A percentile compares a stretch with the other conserved stretches of the same genome.
Conservation (phyloP, 2,888 invertebrate species). For the Conus canariensis region DNA sequence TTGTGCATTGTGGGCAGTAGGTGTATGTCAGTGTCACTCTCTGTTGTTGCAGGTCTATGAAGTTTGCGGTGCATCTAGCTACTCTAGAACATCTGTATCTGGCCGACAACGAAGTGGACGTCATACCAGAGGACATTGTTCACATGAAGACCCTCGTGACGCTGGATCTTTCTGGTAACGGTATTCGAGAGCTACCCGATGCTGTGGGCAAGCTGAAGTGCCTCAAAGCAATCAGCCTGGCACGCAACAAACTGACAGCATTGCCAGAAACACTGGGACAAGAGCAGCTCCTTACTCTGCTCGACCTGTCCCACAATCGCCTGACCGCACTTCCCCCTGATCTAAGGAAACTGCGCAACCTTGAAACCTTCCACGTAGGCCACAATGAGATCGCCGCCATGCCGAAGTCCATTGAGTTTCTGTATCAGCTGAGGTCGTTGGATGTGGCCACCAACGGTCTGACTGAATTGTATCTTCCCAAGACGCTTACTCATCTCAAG, state of each 20-base stretch:
- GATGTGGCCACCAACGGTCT: constrained; percentile 72
- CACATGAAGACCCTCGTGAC: constrained; percentile 71
- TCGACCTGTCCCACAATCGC: constrained; percentile 72
- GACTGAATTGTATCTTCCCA: constrained; percentile 71
- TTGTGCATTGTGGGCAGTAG: no score
- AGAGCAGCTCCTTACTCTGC: constrained; percentile 67
- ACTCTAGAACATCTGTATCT: constrained; percentile 67
- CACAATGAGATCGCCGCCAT: constrained; percentile 72
- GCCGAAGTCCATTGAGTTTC: constrained; percentile 71
- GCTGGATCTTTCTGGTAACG: constrained; percentile 72
- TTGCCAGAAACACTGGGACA: constrained; percentile 68
- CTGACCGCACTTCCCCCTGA: constrained; percentile 69
- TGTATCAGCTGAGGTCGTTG: constrained; percentile 68
- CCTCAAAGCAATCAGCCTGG: constrained; percentile 67
- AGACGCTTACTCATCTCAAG: constrained; percentile 66
- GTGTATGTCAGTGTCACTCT: no score
- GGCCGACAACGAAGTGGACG: constrained; percentile 69
- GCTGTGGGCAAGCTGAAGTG: constrained; percentile 59
- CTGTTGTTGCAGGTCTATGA: constrained; percentile 59
- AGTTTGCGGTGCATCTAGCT: constrained; percentile 66
- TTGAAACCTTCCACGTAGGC: constrained; percentile 70
- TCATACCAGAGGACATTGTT: constrained; percentile 71
- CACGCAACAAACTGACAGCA: constrained; percentile 68
- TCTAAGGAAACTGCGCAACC: constrained; percentile 69
- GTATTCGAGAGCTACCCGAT: constrained; percentile 67